Percentiles rank a stretch among this genome's conserved stretches.
Conservation (phyloP, 1,140 invertebrate species). For the Mya arenaria region DNA sequence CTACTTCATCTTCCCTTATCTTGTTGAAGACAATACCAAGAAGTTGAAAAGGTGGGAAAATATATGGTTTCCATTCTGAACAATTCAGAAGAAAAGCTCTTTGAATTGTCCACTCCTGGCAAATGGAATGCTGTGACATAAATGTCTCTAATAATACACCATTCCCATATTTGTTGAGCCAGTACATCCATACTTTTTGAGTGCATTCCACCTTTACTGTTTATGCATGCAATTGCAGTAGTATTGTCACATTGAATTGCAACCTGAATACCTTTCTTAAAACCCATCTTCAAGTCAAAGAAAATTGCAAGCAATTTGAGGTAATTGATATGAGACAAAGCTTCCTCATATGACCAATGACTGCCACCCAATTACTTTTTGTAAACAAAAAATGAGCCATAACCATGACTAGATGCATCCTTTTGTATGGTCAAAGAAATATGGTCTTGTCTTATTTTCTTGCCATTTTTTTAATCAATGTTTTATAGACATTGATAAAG, state of each 20-base stretch:
- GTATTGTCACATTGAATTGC: conserved; percentile 24
- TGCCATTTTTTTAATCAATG: conserved; percentile 28
- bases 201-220: conserved; percentile 25
- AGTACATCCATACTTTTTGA: conserved; percentile 21
- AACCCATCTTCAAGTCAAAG: background rate
- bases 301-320: conserved; percentile 6
- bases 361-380: background rate
- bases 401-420: conserved; percentile 10
- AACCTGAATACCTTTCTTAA: background rate
- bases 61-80: conserved; percentile 38
- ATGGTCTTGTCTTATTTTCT: conserved; percentile 30
- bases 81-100: conserved; percentile 30
- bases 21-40: conserved; percentile 26
- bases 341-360: conserved; percentile 8
- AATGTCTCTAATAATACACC: conserved; percentile 34
- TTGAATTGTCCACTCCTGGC: conserved; percentile 12
- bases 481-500: no score
- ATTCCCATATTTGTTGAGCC: conserved; percentile 39
- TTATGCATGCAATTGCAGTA: conserved; percentile 24
- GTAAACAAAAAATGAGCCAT: conserved; percentile 27
- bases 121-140: conserved; percentile 35
- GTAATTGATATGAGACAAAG: conserved; percentile 11
- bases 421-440: conserved; percentile 16
- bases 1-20: conserved; percentile 24
- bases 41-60: conserved; percentile 30